phyloP scores from a whole-genome alignment of 1,140 invertebrate genomes.

The Chlorops oryzae region DNA sequence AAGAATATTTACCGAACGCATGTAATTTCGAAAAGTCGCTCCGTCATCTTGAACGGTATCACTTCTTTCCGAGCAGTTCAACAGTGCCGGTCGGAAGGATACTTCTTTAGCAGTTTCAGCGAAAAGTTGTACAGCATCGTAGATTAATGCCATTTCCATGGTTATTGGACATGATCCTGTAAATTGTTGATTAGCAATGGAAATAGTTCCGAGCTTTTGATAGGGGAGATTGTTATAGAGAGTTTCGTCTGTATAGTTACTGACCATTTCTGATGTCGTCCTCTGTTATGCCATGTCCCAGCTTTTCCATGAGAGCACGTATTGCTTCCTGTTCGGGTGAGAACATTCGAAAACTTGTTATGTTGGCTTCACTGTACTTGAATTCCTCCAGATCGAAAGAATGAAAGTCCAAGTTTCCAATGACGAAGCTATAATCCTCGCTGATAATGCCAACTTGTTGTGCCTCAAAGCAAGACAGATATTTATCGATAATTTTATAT shows the following conservation, averaged over 20 bases:
- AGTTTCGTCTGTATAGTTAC: constrained; percentile 51
- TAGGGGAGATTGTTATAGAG: not conserved
- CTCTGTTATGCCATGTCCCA: constrained; percentile 49
- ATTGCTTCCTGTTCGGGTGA: constrained; percentile 51
- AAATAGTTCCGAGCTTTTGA: not conserved
- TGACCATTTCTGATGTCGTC: constrained; percentile 46
- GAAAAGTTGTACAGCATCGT: constrained; percentile 72
- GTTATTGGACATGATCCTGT: constrained; percentile 48
- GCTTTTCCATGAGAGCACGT: constrained; percentile 29
- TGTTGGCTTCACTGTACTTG: constrained; percentile 79
- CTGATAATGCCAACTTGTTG: constrained; percentile 82
- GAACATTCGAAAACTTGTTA: constrained; percentile 69
- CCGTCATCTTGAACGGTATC: constrained; percentile 52
- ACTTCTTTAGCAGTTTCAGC: constrained; percentile 48
- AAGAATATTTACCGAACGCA: constrained; percentile 50
- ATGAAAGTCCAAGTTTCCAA: constrained; percentile 75
- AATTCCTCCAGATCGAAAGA: constrained; percentile 71
- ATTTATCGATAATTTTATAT: not conserved
- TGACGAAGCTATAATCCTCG: constrained; percentile 66
- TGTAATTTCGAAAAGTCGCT: constrained; percentile 75
- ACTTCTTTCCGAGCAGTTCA: constrained; percentile 56
- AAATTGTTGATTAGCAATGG: not conserved
- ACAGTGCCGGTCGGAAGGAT: constrained; percentile 27
- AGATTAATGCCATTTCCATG: constrained; percentile 70
- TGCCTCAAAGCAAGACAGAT: constrained; percentile 40